Conservation (phyloP, 2,797 vertebrate species). For the Sardinella longiceps region DNA sequence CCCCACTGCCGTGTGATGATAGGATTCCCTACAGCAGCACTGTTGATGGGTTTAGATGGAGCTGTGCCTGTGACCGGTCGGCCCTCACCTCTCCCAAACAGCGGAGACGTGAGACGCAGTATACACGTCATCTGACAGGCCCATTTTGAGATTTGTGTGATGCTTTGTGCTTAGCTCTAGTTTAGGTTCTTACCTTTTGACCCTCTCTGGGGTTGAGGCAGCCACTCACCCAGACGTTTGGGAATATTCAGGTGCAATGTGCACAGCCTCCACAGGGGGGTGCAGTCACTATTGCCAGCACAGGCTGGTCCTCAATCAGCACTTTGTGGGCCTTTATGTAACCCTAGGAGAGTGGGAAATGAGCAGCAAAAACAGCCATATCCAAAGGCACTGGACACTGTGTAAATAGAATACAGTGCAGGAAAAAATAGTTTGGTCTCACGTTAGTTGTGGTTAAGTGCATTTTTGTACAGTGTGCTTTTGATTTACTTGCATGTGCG, state of each 20-base stretch:
- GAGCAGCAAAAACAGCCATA: slow-evolving; percentile 63
- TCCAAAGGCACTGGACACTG: slow-evolving; percentile 51
- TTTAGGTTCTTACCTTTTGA: background rate
- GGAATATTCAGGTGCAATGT: slow-evolving; percentile 47
- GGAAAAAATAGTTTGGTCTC: slow-evolving; percentile 50
- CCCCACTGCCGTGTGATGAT: slow-evolving; percentile 63
- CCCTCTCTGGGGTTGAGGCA: background rate
- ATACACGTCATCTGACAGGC: background rate
- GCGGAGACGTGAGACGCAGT: background rate
- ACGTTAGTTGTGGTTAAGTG: slow-evolving; percentile 59
- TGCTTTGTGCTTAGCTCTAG: background rate
- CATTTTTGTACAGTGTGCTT: slow-evolving; percentile 52
- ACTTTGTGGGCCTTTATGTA: slow-evolving; percentile 64
- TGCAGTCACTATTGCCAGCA: slow-evolving; percentile 59
- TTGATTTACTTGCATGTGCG: slow-evolving; percentile 40
- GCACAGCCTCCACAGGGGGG: slow-evolving; percentile 65
- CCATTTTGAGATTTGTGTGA: background rate
- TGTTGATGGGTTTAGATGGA: slow-evolving; percentile 36
- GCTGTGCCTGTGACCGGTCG: background rate
- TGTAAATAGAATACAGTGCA: slow-evolving; percentile 52
- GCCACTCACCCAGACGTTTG: background rate
- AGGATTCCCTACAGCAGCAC: slow-evolving; percentile 62
- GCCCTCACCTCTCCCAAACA: background rate
- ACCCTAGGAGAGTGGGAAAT: slow-evolving; percentile 73
- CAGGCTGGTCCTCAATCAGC: slow-evolving; percentile 58